phyloP scores from a whole-genome alignment of 2,888 invertebrate genomes.

The Cephus nigrinus region DNA sequence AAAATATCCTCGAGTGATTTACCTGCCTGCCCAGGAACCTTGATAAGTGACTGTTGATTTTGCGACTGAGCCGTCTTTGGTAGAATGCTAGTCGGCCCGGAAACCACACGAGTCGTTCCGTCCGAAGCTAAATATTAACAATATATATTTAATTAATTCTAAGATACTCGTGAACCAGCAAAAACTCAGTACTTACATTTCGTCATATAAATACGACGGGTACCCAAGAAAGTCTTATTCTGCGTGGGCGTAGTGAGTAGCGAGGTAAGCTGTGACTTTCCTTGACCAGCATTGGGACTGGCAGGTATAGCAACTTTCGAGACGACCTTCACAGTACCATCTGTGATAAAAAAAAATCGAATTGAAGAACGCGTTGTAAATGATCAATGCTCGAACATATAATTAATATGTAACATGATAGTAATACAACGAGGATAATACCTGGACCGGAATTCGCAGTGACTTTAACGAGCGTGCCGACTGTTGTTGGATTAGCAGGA shows the following conservation, averaged over 20 bases:
- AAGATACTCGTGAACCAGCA: neutral
- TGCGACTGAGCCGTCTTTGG: conserved; percentile 67
- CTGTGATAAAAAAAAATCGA: conserved; percentile 39
- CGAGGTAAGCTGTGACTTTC: conserved; percentile 77
- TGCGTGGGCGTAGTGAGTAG: conserved; percentile 72
- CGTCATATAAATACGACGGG: conserved; percentile 79
- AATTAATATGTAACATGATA: neutral
- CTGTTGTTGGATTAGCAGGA: conserved; percentile 61
- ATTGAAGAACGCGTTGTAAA: neutral
- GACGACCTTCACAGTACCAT: conserved; percentile 75
- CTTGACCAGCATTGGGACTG: conserved; percentile 67
- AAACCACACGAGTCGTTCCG: conserved; percentile 75
- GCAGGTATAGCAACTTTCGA: conserved; percentile 75
- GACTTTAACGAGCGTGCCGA: conserved; percentile 69
- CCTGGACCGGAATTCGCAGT: conserved; percentile 71
- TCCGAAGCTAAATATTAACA: conserved; percentile 66
- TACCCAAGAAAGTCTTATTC: conserved; percentile 75
- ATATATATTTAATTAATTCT: neutral
- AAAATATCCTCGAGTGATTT: neutral
- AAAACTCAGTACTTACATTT: conserved; percentile 68
- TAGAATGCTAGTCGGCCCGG: conserved; percentile 71
- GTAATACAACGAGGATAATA: conserved; percentile 46
- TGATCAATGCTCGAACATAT: neutral
- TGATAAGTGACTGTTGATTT: conserved; percentile 67
- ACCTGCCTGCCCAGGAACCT: conserved; percentile 62